Evolutionary conservation across 2,113 vertebrate genomes (phyloP), one percentile per base, ranked within the genome.

Genomic region (Plectropomus leopardus): DNA sequence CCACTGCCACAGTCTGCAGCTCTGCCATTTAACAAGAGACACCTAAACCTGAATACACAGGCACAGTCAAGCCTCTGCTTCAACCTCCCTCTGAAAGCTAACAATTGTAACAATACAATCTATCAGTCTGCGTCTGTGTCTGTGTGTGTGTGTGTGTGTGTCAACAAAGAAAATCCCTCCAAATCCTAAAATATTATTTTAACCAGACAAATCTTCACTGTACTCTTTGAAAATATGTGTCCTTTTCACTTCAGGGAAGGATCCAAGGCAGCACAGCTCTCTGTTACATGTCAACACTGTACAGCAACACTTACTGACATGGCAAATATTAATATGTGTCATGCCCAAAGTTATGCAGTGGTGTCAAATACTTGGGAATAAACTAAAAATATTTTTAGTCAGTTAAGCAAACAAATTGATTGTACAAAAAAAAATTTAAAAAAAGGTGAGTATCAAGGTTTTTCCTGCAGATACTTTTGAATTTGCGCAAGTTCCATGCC

Each of bases 21-120:
- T 51, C 72, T 76, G 76, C 76, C 80, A 84, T 87, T 89, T 90
- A 88, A 88, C 76, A 83, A 88, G 80, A 90, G 77, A 86, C 82
- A 85, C 78, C 83, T 86, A 85, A 87, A 91, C 86, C 83, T 80
- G 74, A 88, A 82, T 54, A 65, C 36, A 82, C 69, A 72, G 76
- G 32, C 67, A 67, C 64, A 78, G 58, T 80, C 77, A 34, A 87
- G 70, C 79, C 65, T 76, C 60, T 30, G 67, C 53, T 85, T 80
- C 82, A 69, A 40, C 59, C 76, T 84, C 80, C 65, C 68, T 36
- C 64, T 64, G 78, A 75, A 79, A 72, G 76, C n/a, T 69, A 79
- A 58, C 53, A 80, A 64, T 87, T 76, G 68, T 59, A 55, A 68
- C 44, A 78, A 77, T 66, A 23, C 26, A 47, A 59, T 73, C 30